These are phyloP conservation scores for Eristalis pertinax DNA, from an alignment of 2,888 invertebrate genomes.

Conservation along the genomic window DNA sequence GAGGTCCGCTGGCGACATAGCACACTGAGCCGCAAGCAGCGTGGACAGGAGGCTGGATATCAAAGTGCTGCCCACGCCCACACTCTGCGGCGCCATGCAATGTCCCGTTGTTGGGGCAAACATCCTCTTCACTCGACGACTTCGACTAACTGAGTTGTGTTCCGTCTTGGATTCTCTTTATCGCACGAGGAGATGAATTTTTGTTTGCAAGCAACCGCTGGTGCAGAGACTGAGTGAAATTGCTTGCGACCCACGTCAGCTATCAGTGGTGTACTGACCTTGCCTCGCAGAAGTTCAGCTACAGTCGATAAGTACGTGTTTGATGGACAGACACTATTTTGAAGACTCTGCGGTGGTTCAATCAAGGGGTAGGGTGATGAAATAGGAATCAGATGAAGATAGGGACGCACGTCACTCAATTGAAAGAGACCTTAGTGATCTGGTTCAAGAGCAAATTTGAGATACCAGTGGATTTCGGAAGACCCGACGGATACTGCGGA, in stretches of 20 bases:
- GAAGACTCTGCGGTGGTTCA: neutral
- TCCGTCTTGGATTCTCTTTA: neutral
- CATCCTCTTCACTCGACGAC: neutral
- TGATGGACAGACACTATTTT: neutral
- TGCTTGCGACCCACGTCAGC: neutral
- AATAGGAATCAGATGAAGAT: neutral
- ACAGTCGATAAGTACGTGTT: neutral
- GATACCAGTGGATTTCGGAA: no score
- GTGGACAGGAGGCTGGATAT: slow-evolving; percentile 84
- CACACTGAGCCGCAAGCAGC: slow-evolving; percentile 84
- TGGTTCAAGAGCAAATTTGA: no score
- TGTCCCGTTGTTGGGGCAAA: slow-evolving; percentile 48
- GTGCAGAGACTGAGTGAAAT: no score
- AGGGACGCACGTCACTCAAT: neutral
- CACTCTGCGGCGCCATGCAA: slow-evolving; percentile 74
- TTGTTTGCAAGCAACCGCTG: no score
- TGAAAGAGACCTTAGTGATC: no score
- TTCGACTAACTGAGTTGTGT: neutral
- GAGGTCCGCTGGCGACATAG: slow-evolving; percentile 61
- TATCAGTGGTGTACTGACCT: neutral
- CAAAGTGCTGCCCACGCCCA: slow-evolving; percentile 79
- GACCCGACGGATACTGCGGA: no score
- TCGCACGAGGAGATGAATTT: neutral
- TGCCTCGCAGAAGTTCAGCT: neutral
- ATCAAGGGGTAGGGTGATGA: neutral